Evolutionary conservation across 92 coral and sea anemone species (phyloP).

Genomic region (Porites rus): DNA sequence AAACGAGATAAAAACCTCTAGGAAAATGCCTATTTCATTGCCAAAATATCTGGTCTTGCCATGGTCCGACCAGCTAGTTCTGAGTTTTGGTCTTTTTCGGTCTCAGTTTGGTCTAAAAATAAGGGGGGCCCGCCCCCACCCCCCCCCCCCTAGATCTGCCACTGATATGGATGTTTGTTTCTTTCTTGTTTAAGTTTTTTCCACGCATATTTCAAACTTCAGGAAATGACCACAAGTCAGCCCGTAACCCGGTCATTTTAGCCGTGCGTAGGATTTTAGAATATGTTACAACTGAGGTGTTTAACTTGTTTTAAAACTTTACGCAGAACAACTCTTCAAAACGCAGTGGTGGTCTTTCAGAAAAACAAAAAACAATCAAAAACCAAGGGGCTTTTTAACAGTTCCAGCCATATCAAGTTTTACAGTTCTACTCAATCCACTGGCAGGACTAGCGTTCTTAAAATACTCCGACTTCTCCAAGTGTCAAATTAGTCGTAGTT

Average conservation of each 20-base stretch:
- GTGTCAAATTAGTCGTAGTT: conserved; percentile 29
- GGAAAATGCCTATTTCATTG: too few species aligned
- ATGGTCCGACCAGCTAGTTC: too few species aligned
- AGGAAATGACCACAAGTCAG: conserved; percentile 1
- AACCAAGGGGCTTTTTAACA: background rate
- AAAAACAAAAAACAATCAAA: background rate
- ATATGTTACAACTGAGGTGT: background rate
- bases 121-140: too few species aligned
- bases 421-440: background rate
- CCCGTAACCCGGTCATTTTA: background rate
- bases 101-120: too few species aligned
- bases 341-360: background rate
- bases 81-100: too few species aligned
- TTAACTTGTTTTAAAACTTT: background rate
- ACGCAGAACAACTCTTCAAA: background rate
- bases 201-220: background rate
- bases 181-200: too few species aligned
- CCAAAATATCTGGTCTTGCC: too few species aligned
- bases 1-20: too few species aligned
- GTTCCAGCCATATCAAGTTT: background rate
- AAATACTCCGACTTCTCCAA: conserved; percentile 2
- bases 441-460: background rate
- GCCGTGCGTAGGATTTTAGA: background rate
- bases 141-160: too few species aligned
- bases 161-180: background rate